phyloP scores from a whole-genome alignment of 2,113 vertebrate genomes.

The Spermophilus dauricus region DNA sequence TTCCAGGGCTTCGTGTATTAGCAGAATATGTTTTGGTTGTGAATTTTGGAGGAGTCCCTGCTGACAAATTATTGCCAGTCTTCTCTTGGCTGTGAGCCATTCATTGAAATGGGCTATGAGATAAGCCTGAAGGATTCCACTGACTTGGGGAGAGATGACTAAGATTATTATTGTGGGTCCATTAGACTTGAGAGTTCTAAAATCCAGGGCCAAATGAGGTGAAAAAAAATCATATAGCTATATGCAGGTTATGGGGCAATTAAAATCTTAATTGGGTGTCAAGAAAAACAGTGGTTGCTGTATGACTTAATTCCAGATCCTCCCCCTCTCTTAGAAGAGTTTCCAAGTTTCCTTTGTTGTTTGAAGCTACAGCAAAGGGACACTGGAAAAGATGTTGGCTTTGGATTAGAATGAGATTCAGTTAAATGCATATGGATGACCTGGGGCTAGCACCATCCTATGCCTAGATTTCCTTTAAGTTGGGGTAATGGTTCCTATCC shows the following conservation, averaged over 20 bases:
- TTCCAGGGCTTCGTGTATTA: constrained; percentile 12
- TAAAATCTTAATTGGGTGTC: constrained; percentile 32
- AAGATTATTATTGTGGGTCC: background rate
- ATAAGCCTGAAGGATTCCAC: constrained; percentile 59
- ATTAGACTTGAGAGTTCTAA: constrained; percentile 41
- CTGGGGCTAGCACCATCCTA: background rate
- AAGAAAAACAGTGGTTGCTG: background rate
- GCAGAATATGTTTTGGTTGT: constrained; percentile 41
- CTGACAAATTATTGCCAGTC: constrained; percentile 38
- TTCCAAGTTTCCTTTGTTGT: background rate
- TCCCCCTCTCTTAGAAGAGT: background rate
- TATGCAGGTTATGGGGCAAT: constrained; percentile 3
- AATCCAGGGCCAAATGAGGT: constrained; percentile 50
- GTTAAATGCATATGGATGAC: background rate
- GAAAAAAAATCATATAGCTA: background rate
- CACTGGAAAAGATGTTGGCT: background rate
- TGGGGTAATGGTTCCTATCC: background rate
- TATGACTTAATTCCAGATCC: constrained; percentile 44
- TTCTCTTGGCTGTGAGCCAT: constrained; percentile 40
- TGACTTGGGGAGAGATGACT: background rate
- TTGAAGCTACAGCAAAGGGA: background rate
- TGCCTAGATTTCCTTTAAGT: constrained; percentile 5
- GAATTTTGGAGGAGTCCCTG: constrained; percentile 54
- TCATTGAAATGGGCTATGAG: constrained; percentile 14
- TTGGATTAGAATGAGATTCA: background rate